Conservation (phyloP, 2,888 invertebrate genomes). For the Dusona sp. region DNA sequence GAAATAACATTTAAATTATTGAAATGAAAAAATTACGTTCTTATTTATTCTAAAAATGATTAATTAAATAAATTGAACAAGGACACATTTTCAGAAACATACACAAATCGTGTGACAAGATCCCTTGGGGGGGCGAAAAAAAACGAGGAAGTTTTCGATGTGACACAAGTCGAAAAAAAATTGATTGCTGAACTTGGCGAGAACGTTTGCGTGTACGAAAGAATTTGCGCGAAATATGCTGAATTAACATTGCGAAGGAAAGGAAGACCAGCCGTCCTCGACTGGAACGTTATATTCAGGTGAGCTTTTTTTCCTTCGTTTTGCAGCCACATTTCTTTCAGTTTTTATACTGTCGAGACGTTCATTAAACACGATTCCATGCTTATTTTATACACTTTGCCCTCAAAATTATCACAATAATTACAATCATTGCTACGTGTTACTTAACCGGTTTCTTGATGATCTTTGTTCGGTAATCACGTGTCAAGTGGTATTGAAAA, state of each 20-base stretch:
- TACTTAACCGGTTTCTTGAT: slow-evolving; percentile 25
- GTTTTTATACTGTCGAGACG: slow-evolving; percentile 4
- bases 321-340: background rate
- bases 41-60: background rate
- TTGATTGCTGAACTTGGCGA: slow-evolving; percentile 91
- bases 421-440: background rate
- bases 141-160: slow-evolving; percentile 87
- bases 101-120: slow-evolving; percentile 88
- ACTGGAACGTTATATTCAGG: slow-evolving; percentile 93
- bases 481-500: background rate
- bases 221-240: slow-evolving; percentile 91
- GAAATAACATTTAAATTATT: too few species aligned
- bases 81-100: slow-evolving; percentile 87
- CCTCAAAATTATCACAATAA: background rate
- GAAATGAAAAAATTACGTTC: background rate
- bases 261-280: slow-evolving; percentile 85
- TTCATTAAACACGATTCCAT: slow-evolving; percentile 24
- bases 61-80: slow-evolving; percentile 4
- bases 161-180: slow-evolving; percentile 91
- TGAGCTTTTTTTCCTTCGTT: slow-evolving; percentile 80
- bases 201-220: slow-evolving; percentile 92
- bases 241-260: slow-evolving; percentile 84
- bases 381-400: background rate
- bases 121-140: slow-evolving; percentile 78
- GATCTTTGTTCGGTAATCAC: slow-evolving; percentile 43